Base-by-base conservation (phyloP, 2,113 vertebrate species). In the Sisor rabdophorus region DNA sequence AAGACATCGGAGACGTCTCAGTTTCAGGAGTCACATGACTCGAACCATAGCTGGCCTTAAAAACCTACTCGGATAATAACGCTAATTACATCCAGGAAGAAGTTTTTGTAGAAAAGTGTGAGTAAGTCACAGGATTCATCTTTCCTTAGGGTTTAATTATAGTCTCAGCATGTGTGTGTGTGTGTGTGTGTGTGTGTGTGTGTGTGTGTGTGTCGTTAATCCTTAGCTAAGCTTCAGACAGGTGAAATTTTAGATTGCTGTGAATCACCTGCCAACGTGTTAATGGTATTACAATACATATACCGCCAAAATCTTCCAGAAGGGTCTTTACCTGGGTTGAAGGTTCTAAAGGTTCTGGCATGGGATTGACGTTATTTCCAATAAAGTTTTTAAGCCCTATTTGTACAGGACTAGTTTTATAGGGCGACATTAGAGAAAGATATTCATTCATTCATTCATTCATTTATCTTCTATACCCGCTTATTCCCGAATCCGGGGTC, bases 131-230 rank as follows among this genome's bases (percentile, higher is more conserved):
- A 47, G 22, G 56, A 54, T 67, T 63, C 28, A 16, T 79, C 24
- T 64, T 44, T 64, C 47, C 73, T 73, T 64, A 30, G 56, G 70
- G 71, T 52, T 76, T 79, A 79, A 81, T 81, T 80, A 78, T 81
- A 56, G 73, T 60, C 40, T 77, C 19, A 28, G 79, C 24, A 26
- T 72, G 63, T 50, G 28, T 64, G 13, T 50, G 50, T 76, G 17
- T 78, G 47, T 60, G 20, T 24, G 63, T 50, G 52, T 75, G 63
- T 73, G 65, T 63, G 10, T 19, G 28, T 58, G 61, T 40, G 47
- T 73, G 36, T 63, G 52, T 81, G 32, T 36, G 32, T 36, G 32
- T 36, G 32, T 36, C 30, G 26, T 80, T 81, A n/a, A 52, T 68
- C 63, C 54, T 52, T 40, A 81, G 72, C 44, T 50, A 73, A 69